phyloP scores from a whole-genome alignment of 2,888 invertebrate species.

The Idaea dimidiata region DNA sequence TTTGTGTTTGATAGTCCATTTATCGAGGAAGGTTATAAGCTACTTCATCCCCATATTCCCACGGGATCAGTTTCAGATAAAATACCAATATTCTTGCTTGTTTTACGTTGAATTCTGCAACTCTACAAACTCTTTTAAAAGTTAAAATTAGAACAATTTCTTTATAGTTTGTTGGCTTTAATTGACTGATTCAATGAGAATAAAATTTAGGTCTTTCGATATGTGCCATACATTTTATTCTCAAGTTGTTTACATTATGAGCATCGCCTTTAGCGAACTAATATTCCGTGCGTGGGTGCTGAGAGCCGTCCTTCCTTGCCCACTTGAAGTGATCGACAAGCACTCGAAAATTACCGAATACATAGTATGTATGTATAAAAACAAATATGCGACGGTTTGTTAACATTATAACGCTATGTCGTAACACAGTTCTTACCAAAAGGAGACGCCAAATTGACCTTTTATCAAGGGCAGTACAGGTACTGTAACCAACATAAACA shows the following conservation, averaged over 20 bases:
- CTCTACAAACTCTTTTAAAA: neutral
- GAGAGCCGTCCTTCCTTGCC: conserved; percentile 56
- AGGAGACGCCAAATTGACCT: conserved; percentile 64
- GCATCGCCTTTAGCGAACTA: conserved; percentile 24
- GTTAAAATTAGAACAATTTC: neutral
- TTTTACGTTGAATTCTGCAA: too few relatives aligned
- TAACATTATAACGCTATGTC: conserved; percentile 57
- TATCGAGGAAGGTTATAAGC: too few relatives aligned
- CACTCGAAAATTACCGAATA: conserved; percentile 70
- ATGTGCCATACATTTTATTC: conserved; percentile 4
- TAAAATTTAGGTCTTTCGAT: neutral
- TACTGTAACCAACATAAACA: conserved; percentile 29
- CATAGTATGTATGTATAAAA: conserved; percentile 46
- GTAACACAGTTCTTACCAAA: conserved; percentile 57
- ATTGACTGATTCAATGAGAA: neutral
- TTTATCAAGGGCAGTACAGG: conserved; percentile 58
- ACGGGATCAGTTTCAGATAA: too few relatives aligned
- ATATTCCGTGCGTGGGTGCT: conserved; percentile 42
- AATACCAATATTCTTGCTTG: too few relatives aligned
- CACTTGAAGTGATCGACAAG: conserved; percentile 58
- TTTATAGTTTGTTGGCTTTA: neutral
- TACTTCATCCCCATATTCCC: too few relatives aligned
- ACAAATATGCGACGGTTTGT: conserved; percentile 58
- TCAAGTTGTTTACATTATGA: conserved; percentile 21
- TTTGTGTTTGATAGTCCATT: too few relatives aligned